phyloP scores from a whole-genome alignment of 2,888 invertebrate species.

The Automeris io region DNA sequence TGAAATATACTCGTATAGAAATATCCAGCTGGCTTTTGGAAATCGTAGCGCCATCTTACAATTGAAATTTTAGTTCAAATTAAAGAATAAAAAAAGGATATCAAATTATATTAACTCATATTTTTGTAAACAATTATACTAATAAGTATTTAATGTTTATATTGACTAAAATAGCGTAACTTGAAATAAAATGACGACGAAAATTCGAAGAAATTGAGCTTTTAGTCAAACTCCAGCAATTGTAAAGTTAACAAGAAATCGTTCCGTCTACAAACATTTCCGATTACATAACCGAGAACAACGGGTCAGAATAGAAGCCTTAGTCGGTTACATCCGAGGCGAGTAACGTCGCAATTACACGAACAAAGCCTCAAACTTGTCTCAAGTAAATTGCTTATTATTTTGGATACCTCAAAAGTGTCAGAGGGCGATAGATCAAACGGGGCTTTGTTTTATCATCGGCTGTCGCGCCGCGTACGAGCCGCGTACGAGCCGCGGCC shows the following conservation, averaged over 20 bases:
- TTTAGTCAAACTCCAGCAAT: neutral
- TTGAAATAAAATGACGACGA: no score
- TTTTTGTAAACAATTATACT: no score
- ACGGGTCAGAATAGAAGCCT: conserved; percentile 25
- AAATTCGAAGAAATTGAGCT: no score
- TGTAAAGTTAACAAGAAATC: neutral
- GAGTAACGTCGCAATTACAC: conserved; percentile 38
- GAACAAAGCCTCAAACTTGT: conserved; percentile 48
- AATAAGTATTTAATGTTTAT: no score
- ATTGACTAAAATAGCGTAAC: no score
- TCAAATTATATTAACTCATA: no score
- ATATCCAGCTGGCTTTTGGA: no score
- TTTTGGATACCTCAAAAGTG: conserved; percentile 37
- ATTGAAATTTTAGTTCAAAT: no score
- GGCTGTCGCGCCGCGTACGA: conserved; percentile 18
- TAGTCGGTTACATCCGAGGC: conserved; percentile 14
- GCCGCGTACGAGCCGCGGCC: conserved; percentile 19
- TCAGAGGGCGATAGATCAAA: conserved; percentile 54
- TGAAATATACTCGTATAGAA: no score
- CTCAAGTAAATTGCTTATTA: conserved; percentile 53
- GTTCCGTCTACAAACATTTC: neutral
- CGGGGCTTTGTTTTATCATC: conserved; percentile 58
- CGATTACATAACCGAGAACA: conserved; percentile 18
- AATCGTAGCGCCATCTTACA: no score
- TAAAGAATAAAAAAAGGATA: no score